phyloP scores from a whole-genome alignment of 1,140 invertebrate genomes.

The Charaxes varanes region DNA sequence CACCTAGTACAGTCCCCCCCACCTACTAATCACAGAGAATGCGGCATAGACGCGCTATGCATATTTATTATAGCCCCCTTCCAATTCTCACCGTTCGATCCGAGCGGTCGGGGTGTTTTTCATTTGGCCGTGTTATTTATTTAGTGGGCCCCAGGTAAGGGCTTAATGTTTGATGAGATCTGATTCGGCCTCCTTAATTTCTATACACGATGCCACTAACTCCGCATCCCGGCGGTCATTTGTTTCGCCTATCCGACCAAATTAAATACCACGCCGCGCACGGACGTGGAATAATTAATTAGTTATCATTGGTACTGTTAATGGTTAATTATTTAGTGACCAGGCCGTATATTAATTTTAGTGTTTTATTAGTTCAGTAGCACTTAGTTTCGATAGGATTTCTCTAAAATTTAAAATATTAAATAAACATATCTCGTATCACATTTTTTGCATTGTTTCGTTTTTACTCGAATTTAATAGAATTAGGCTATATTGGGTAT shows the following conservation, averaged over 20 bases:
- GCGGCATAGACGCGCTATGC: constrained; percentile 68
- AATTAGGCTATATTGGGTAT: no score
- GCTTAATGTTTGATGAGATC: constrained; percentile 68
- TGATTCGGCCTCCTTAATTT: constrained; percentile 58
- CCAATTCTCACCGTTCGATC: constrained; percentile 63
- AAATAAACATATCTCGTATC: no score
- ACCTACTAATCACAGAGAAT: constrained; percentile 70
- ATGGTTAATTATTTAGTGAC: constrained; percentile 1
- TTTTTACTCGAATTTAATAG: no score
- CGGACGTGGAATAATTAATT: constrained; percentile 11
- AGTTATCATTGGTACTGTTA: not conserved
- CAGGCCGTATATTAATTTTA: no score
- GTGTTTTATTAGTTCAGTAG: no score
- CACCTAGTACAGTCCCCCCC: constrained; percentile 55
- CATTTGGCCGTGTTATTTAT: constrained; percentile 66
- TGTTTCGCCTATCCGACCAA: constrained; percentile 26
- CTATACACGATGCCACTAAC: constrained; percentile 29
- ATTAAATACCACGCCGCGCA: constrained; percentile 38
- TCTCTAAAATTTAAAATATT: no score
- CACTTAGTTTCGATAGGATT: no score
- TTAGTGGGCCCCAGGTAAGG: constrained; percentile 58
- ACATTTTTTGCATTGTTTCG: no score
- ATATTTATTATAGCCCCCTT: constrained; percentile 67
- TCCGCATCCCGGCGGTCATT: constrained; percentile 38
- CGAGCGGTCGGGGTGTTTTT: constrained; percentile 60